Evolutionary conservation across 1,140 invertebrate genomes (phyloP).

Genomic region (Tetranychus cinnabarinus): DNA sequence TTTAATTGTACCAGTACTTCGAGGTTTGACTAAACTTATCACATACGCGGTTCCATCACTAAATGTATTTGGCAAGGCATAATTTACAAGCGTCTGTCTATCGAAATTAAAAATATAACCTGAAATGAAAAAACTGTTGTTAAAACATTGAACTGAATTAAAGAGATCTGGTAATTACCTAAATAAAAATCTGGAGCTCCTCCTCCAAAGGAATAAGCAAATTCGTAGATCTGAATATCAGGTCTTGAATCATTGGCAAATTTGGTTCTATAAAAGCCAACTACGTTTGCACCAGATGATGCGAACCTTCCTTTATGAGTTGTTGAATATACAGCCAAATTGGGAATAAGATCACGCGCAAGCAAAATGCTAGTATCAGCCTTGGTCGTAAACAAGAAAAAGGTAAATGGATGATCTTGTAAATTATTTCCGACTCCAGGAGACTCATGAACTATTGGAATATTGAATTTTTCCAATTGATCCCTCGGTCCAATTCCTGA

Average conservation of each 20-base stretch:
- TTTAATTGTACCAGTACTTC: background rate
- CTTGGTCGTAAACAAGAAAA: background rate
- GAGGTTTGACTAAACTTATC: background rate
- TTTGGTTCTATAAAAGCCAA: background rate
- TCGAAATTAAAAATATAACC: background rate
- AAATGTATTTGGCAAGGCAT: background rate
- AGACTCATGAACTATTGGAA: constrained; percentile 20
- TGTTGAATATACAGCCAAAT: background rate
- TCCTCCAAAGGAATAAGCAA: background rate
- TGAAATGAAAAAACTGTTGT: background rate
- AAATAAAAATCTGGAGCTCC: background rate
- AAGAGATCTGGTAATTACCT: background rate
- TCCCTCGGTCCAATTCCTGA: constrained; percentile 52
- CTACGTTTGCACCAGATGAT: background rate
- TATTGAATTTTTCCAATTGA: constrained; percentile 8
- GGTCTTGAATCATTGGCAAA: background rate
- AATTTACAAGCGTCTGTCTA: background rate
- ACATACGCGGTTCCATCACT: background rate
- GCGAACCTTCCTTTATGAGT: background rate
- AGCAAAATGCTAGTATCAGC: background rate
- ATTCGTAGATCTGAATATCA: background rate
- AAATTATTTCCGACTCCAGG: constrained; percentile 23
- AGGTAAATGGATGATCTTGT: constrained; percentile 19
- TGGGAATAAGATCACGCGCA: too few species aligned
- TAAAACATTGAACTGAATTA: background rate